Conservation (phyloP, 1,140 invertebrate genomes). For the Olivierus martensii region DNA sequence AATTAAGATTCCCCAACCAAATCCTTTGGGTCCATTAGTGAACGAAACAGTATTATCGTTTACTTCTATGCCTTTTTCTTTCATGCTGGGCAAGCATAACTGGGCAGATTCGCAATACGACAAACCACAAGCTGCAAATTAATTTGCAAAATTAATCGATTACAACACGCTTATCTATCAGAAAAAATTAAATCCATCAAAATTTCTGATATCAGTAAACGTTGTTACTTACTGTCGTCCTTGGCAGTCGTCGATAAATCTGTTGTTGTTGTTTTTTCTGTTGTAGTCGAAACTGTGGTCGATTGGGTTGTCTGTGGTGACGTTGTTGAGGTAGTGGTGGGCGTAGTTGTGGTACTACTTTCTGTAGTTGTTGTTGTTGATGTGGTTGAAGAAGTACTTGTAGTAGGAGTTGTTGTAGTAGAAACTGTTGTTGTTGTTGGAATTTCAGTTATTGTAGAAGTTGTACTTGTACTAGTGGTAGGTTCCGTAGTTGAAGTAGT, state of each 20-base stretch:
- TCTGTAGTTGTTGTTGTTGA: background rate
- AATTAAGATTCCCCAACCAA: constrained; percentile 4
- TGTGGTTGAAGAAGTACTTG: background rate
- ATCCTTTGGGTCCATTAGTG: constrained; percentile 9
- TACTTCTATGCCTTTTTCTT: background rate
- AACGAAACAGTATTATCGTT: background rate
- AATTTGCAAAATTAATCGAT: background rate
- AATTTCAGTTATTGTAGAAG: background rate
- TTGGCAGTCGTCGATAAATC: background rate
- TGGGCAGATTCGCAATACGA: constrained; percentile 6
- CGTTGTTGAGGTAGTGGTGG: background rate
- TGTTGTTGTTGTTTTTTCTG: background rate
- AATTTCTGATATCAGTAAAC: too few species aligned
- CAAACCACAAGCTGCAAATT: background rate
- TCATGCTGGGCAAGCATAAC: constrained; percentile 8
- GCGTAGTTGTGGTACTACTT: background rate
- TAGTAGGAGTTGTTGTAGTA: background rate
- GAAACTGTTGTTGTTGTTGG: background rate
- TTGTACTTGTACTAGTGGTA: background rate
- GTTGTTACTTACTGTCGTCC: background rate
- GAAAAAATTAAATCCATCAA: too few species aligned
- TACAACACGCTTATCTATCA: too few species aligned
- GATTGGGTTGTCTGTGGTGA: background rate
- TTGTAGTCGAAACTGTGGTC: background rate
- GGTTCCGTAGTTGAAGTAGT: background rate